These are phyloP conservation scores for Acrossocheilus wenchowensis DNA, from an alignment of 2,797 vertebrate species.

Conservation along the genomic window DNA sequence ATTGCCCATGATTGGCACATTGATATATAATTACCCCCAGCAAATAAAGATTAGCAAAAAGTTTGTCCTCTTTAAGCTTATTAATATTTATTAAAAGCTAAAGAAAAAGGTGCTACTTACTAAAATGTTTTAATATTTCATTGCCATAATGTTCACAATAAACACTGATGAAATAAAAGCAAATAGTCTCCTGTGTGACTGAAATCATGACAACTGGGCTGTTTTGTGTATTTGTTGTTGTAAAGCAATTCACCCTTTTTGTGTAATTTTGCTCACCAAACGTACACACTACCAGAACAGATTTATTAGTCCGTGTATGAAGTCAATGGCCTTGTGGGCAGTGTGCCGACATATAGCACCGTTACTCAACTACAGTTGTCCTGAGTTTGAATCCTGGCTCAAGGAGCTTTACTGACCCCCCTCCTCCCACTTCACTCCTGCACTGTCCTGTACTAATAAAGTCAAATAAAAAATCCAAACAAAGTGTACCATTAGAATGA, in stretches of 20 bases:
- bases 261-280: neutral
- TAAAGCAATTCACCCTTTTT: neutral
- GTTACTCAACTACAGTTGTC: too few species aligned
- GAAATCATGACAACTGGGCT: neutral
- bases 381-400: neutral
- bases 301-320: too few species aligned
- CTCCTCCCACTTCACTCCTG: too few species aligned
- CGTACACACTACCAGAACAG: neutral
- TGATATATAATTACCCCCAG: neutral
- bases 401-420: too few species aligned
- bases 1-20: neutral
- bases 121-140: neutral
- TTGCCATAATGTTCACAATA: slow-evolving; percentile 14
- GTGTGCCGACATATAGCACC: neutral
- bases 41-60: neutral
- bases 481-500: neutral
- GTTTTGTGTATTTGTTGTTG: neutral
- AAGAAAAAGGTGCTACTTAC: slow-evolving; percentile 28
- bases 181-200: neutral
- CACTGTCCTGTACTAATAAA: too few species aligned
- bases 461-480: too few species aligned
- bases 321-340: neutral
- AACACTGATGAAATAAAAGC: slow-evolving; percentile 14
- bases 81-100: neutral
- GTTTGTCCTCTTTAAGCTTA: neutral